Evolutionary conservation across 2,888 invertebrate species (phyloP), one percentile per base, ranked within the genome.

Genomic region (Agrochola lychnidis): DNA sequence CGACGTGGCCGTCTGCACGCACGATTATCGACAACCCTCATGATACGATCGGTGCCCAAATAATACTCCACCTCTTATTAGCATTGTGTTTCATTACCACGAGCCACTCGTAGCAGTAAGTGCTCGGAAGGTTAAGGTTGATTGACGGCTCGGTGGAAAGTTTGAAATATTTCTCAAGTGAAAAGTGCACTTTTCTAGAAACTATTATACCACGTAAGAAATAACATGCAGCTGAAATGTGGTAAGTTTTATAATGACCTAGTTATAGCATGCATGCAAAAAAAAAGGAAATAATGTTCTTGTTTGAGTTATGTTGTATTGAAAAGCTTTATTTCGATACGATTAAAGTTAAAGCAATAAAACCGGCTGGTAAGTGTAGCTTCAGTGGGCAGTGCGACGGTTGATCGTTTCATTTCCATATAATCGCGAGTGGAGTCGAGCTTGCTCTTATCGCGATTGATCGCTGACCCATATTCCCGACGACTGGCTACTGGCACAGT

Each of bases 401-500:
- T 81, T 89, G 90, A 91, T 91, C 92, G 93, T 91, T 92, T 93
- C 93, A 95, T 95, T 95, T 94, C 91, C 94, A 94, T 94, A 93
- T 93, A 94, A 95, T 94, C 94, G 93, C 93, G 86, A 92, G 81
- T 84, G 77, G 84, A 89, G 90, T 91, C 92, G 89, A 92, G 93
- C 92, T 93, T 90, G 90, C 88, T 87, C 89, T 89, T 95, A 95
- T 95, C 95, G 90, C 93, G 93, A 94, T 95, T 94, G 94, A 96
- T 94, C 94, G 93, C 89, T 95, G 96, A 95, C 96, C 96, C 93
- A 95, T 94, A 93, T 95, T 85, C 84, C 77, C 80, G 73, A 56
- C 70, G 78, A 79, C 87, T 89, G 88, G 86, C 90, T 42, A 89
- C 59, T 76, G 70, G 78, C 76, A 90, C 85, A 76, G 86, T 89